A percentile compares a stretch with the other conserved stretches of the same genome.
phyloP scores from a whole-genome alignment of 2,113 vertebrate genomes.

The pig (Sus scrofa) region DNA sequence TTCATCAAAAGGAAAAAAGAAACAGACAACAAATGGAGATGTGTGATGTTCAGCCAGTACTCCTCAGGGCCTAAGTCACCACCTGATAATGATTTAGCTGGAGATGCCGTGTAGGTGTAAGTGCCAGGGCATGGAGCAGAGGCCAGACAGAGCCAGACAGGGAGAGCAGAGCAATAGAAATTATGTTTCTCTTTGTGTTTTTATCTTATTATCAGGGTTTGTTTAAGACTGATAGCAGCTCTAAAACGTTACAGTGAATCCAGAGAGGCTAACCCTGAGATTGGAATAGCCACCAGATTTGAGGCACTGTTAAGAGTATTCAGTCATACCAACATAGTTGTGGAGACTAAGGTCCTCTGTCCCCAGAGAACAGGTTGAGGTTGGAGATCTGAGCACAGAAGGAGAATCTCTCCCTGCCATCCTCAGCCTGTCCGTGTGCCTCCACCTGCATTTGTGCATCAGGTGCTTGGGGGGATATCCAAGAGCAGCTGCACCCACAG shows the following conservation, averaged over 20 bases:
- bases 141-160: too few relatives aligned
- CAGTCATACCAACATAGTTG: not conserved
- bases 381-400: not conserved
- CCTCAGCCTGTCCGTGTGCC: too few relatives aligned
- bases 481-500: too few relatives aligned
- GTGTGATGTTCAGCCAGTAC: not conserved
- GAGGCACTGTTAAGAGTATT: not conserved
- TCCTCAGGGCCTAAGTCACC: not conserved
- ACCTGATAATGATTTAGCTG: not conserved
- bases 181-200: not conserved
- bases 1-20: not conserved
- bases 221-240: not conserved
- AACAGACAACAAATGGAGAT: not conserved
- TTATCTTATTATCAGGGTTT: not conserved
- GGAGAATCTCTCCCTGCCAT: not conserved
- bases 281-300: not conserved
- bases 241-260: not conserved
- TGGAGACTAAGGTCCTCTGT: not conserved
- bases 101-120: not conserved
- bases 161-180: not conserved
- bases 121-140: not conserved
- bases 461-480: not conserved
- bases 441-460: accelerated
- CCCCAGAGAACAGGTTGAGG: not conserved
- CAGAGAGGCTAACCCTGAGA: not conserved